A percentile compares a stretch with the other conserved stretches of the same genome.
Evolutionary conservation across 2,888 invertebrate genomes (phyloP).

Genomic region (Argynnis bischoffii): DNA sequence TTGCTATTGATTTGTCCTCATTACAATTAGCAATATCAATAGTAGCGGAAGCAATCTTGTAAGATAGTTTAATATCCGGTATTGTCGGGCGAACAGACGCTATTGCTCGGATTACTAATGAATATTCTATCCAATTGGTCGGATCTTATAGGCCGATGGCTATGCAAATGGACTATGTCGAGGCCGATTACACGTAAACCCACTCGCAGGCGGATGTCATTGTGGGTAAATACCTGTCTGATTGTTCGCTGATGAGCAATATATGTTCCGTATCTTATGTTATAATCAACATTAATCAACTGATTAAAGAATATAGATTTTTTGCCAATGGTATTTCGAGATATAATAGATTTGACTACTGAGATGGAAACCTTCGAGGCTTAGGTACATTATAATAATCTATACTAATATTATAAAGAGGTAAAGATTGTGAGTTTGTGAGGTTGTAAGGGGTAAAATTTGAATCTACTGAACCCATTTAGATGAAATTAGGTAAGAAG

Average conservation of each 20-base stretch:
- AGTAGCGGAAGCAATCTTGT: constrained; percentile 30
- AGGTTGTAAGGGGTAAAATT: too few relatives aligned
- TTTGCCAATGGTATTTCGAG: too few relatives aligned
- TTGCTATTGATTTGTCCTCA: constrained; percentile 5
- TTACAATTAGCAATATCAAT: constrained; percentile 34
- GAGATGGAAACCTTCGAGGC: too few relatives aligned
- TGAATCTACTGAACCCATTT: too few relatives aligned
- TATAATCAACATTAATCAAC: not conserved
- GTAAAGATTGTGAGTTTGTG: too few relatives aligned
- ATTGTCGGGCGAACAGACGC: constrained; percentile 29
- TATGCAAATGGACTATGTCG: constrained; percentile 41
- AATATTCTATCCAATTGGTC: constrained; percentile 40
- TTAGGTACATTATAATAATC: too few relatives aligned
- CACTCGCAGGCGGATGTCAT: constrained; percentile 40
- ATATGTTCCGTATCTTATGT: constrained; percentile 9
- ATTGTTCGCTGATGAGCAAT: constrained; percentile 30
- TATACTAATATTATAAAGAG: too few relatives aligned
- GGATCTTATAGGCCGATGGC: constrained; percentile 36
- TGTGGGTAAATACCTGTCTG: constrained; percentile 36
- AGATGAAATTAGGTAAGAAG: too few relatives aligned
- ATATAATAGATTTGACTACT: too few relatives aligned
- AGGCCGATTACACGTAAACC: constrained; percentile 43
- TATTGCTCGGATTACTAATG: constrained; percentile 36
- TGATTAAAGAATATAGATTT: not conserved
- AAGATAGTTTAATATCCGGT: constrained; percentile 39